Evolutionary conservation across 2,113 vertebrate species (phyloP), one percentile per base, ranked within the genome.

Genomic region (Saguinus midas): DNA sequence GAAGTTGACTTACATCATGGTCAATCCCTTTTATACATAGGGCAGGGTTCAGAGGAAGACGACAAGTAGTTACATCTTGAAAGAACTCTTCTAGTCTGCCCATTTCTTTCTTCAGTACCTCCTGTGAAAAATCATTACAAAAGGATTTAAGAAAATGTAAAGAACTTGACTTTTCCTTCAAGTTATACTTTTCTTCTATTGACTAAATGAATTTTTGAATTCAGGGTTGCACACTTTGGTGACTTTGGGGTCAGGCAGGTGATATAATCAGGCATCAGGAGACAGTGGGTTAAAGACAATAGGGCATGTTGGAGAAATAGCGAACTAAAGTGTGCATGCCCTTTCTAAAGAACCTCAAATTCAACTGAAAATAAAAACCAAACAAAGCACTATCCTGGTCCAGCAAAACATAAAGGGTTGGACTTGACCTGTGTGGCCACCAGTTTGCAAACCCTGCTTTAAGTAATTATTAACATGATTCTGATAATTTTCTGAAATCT

Each of bases 11-110:
- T 97, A 98, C 98, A 0, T 97, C 72, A 72, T 37, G 75, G 55
- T 98, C 97, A 81, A 98, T 86, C 64, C 98, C 98, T 96, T 94
- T 98, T 57, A 99, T 90, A 37, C 95, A 87, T 0, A 98, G 90
- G 0, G 97, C 96, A 0, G 98, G 98, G 90, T 98, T 98, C 95
- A 98, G 91, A n/a, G 98, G 98, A 84, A 99, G 98, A 61, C 96
- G 97, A 43, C 98, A 99, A 27, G 95, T 21, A 48, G 97, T 97
- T 18, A 97, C 94, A 85, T 97, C 97, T 88, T 98, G 97, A 97
- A 99, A 98, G 89, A 98, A 98, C 78, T 91, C 94, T 55, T 98
- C 95, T 27, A 99, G 96, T 76, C 91, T 97, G 68, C 75, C 32
- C 35, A 98, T 96, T 85, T 98, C 98, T 91, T 90, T 73, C 2